Percentiles rank a stretch among this genome's conserved stretches.
These are phyloP conservation scores for Neodiprion pinetum DNA, from an alignment of 1,140 invertebrate species.

Conservation along the genomic window DNA sequence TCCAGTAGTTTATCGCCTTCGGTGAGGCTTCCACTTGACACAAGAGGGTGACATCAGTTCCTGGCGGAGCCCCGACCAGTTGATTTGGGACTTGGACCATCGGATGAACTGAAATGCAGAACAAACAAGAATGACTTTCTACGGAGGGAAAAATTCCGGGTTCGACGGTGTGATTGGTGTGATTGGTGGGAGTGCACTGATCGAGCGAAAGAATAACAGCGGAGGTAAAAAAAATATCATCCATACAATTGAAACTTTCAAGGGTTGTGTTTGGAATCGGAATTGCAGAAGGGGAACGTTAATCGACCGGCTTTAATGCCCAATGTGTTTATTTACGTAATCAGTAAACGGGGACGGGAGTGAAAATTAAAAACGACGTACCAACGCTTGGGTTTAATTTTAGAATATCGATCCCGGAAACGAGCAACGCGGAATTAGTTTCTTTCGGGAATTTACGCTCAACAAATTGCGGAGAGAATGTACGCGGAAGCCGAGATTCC, in stretches of 20 bases:
- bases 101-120: slow-evolving; percentile 75
- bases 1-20: slow-evolving; percentile 89
- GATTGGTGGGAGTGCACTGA: slow-evolving; percentile 22
- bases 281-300: too few relatives aligned
- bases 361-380: too few relatives aligned
- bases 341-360: too few relatives aligned
- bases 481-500: too few relatives aligned
- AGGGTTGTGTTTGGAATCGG: not conserved
- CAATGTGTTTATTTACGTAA: too few relatives aligned
- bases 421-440: too few relatives aligned
- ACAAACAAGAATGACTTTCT: slow-evolving; percentile 28
- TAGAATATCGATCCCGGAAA: too few relatives aligned
- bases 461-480: too few relatives aligned
- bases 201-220: slow-evolving; percentile 38
- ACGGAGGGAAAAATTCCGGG: not conserved
- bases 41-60: slow-evolving; percentile 82
- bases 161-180: not conserved
- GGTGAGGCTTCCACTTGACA: slow-evolving; percentile 87
- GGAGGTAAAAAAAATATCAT: slow-evolving; percentile 17
- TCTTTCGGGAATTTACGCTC: too few relatives aligned
- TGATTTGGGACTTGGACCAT: slow-evolving; percentile 85
- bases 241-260: slow-evolving; percentile 41
- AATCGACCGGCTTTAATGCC: too few relatives aligned
- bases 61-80: slow-evolving; percentile 80
- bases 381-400: too few relatives aligned